phyloP scores from a whole-genome alignment of 2,888 invertebrate genomes.

The Pegoplata infirma region DNA sequence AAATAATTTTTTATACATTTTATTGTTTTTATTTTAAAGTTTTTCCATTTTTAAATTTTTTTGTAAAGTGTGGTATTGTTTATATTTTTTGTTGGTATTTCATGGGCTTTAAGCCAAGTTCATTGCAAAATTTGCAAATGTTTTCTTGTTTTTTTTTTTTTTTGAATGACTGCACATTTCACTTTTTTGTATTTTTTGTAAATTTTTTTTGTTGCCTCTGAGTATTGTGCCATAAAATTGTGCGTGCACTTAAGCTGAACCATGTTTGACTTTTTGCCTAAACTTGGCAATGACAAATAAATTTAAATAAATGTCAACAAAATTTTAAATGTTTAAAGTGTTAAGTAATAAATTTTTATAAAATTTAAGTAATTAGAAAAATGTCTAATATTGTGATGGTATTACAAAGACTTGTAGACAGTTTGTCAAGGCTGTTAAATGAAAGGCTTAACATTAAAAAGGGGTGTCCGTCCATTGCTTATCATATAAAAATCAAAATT shows the following conservation, averaged over 20 bases:
- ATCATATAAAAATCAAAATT: no score
- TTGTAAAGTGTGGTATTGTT: not conserved
- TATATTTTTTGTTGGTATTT: not conserved
- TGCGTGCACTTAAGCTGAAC: constrained; percentile 2
- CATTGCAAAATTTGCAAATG: constrained; percentile 33
- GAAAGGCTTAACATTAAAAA: no score
- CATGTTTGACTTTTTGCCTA: not conserved
- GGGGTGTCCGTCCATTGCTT: no score
- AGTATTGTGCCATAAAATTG: not conserved
- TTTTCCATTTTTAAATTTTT: no score
- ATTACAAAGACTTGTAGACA: not conserved
- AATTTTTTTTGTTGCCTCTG: no score
- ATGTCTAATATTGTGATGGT: not conserved
- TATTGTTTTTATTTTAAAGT: not conserved
- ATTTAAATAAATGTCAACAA: not conserved
- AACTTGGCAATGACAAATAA: constrained; percentile 36
- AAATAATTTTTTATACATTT: no score
- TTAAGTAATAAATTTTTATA: not conserved
- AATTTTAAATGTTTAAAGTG: not conserved
- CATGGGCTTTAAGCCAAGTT: constrained; percentile 55
- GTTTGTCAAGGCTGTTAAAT: not conserved
- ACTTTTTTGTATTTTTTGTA: constrained; percentile 14
- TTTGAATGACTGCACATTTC: constrained; percentile 34
- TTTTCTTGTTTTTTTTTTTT: not conserved
- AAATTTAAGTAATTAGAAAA: not conserved